These are phyloP conservation scores for Podilymbus podiceps DNA, from an alignment of 2,113 vertebrate species.

Conservation along the genomic window DNA sequence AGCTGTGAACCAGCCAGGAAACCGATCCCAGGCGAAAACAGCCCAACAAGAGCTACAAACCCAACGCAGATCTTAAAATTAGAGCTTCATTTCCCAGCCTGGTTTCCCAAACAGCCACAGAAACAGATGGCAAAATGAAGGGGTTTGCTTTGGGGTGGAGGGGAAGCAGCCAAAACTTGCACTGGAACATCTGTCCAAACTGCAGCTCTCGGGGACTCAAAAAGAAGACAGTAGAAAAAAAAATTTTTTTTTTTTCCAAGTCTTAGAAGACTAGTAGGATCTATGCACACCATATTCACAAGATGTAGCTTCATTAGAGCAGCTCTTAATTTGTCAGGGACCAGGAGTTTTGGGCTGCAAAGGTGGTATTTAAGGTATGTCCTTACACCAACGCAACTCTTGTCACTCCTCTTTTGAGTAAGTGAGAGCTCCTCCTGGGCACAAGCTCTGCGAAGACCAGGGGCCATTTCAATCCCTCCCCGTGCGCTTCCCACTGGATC, in stretches of 20 bases:
- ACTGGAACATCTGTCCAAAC: slow-evolving; percentile 27
- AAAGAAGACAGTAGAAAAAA: background rate
- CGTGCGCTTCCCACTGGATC: background rate
- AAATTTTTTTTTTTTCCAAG: background rate
- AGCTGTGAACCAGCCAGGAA: background rate
- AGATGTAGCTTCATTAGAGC: background rate
- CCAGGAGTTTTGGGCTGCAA: background rate
- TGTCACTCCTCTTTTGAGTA: background rate
- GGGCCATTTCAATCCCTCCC: background rate
- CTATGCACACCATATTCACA: background rate
- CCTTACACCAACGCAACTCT: background rate
- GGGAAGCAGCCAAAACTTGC: slow-evolving; percentile 12
- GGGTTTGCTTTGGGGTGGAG: background rate
- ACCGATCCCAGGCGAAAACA: background rate
- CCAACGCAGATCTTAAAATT: background rate
- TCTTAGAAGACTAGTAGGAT: background rate
- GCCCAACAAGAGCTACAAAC: slow-evolving; percentile 7
- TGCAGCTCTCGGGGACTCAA: background rate
- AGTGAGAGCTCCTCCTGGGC: background rate
- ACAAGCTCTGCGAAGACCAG: background rate
- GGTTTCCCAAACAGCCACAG: background rate
- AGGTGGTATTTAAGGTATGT: background rate
- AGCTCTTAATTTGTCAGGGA: background rate
- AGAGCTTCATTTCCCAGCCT: background rate
- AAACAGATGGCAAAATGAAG: slow-evolving; percentile 42